A percentile compares a stretch with the other conserved stretches of the same genome.
phyloP scores from a whole-genome alignment of 1,140 invertebrate species.

The Lucilia sericata region DNA sequence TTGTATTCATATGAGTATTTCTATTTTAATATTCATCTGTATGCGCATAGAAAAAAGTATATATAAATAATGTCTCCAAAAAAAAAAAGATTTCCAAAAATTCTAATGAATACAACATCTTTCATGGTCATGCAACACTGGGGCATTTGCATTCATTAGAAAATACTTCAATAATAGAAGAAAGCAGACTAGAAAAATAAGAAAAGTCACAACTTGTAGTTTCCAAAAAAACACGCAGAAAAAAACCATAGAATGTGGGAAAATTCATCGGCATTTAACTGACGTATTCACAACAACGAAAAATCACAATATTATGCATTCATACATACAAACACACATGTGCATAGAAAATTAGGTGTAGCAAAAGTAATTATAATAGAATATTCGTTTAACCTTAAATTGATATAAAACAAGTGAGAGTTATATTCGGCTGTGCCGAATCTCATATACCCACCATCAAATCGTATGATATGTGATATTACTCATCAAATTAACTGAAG shows the following conservation, averaged over 20 bases:
- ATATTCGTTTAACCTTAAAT: too few species aligned
- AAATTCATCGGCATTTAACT: not conserved
- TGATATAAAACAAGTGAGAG: too few species aligned
- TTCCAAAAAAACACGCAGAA: slow-evolving; percentile 14
- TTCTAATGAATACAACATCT: not conserved
- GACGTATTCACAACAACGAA: not conserved
- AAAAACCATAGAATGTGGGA: slow-evolving; percentile 32
- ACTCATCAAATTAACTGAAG: too few species aligned
- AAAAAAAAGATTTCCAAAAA: not conserved
- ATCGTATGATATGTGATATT: too few species aligned
- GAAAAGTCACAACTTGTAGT: slow-evolving; percentile 34
- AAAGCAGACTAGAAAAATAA: slow-evolving; percentile 13
- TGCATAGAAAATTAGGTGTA: too few species aligned
- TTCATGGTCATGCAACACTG: not conserved
- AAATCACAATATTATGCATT: too few species aligned
- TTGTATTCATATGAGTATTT: not conserved
- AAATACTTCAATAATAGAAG: not conserved
- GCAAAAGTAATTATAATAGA: too few species aligned
- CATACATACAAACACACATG: too few species aligned
- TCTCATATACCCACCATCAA: too few species aligned
- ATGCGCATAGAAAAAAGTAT: too few species aligned
- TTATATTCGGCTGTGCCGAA: too few species aligned
- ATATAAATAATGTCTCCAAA: not conserved
- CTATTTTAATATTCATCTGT: too few species aligned
- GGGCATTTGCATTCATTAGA: slow-evolving; percentile 34